These are phyloP conservation scores for Rhinogobius similis DNA, from an alignment of 2,113 vertebrate species.

Conservation along the genomic window DNA sequence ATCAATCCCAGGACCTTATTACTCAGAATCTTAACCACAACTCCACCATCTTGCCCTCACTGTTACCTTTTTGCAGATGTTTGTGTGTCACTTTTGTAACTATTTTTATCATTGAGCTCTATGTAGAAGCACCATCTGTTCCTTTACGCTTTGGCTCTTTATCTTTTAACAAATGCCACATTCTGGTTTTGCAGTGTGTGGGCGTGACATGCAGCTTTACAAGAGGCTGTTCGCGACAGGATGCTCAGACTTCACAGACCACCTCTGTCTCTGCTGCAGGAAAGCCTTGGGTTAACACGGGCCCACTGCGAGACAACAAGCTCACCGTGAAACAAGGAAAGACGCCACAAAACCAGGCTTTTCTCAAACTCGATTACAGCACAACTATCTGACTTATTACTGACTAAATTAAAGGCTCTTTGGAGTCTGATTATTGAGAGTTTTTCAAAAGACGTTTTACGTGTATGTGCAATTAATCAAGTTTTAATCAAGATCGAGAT, in stretches of 20 bases:
- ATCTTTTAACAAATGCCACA: background rate
- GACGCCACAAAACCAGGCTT: background rate
- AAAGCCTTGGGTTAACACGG: conserved; percentile 13
- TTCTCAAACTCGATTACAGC: conserved; percentile 13
- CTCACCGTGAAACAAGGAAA: conserved; percentile 10
- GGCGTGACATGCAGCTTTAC: conserved; percentile 6
- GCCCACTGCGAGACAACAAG: conserved; percentile 1
- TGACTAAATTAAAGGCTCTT: background rate
- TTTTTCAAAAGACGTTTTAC: too few species aligned
- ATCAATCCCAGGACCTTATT: background rate
- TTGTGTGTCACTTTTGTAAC: background rate
- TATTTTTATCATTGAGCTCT: background rate
- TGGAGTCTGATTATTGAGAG: background rate
- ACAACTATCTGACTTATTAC: conserved; percentile 4
- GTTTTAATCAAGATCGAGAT: too few species aligned
- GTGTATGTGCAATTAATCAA: too few species aligned
- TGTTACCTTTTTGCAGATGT: background rate
- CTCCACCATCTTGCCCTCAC: background rate
- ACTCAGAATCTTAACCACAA: background rate
- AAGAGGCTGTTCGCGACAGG: conserved; percentile 15
- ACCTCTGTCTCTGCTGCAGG: background rate
- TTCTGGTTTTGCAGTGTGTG: background rate
- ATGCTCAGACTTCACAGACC: conserved; percentile 1
- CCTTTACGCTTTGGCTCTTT: conserved; percentile 1
- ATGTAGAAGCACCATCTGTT: background rate